These are phyloP conservation scores for Phaethon lepturus DNA, from an alignment of 2,113 vertebrate species.

Conservation along the genomic window DNA sequence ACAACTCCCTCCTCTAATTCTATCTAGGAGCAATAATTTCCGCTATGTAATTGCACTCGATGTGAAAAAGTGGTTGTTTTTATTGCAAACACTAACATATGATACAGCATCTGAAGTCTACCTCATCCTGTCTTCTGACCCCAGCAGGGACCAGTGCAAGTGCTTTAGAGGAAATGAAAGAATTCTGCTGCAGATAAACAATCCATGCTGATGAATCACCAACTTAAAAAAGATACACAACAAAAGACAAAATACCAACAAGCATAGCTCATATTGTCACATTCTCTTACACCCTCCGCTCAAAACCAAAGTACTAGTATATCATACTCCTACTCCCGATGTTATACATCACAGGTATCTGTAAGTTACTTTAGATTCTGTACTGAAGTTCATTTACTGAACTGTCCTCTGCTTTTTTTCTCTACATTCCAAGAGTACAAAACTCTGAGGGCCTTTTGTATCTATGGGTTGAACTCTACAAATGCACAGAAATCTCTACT, in stretches of 20 bases:
- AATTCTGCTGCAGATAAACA: neutral
- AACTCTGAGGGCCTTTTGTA: neutral
- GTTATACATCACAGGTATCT: neutral
- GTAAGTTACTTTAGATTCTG: neutral
- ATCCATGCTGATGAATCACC: accelerated
- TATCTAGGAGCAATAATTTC: neutral
- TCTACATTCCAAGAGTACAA: neutral
- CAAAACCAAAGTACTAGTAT: neutral
- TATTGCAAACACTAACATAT: neutral
- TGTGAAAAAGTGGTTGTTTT: neutral
- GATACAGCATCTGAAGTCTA: neutral
- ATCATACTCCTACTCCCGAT: neutral
- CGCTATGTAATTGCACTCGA: neutral
- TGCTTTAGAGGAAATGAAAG: neutral
- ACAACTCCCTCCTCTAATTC: neutral
- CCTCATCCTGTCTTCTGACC: neutral
- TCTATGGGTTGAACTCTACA: neutral
- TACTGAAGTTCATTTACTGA: neutral
- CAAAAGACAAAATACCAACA: neutral
- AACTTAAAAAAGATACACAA: neutral
- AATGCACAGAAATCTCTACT: neutral
- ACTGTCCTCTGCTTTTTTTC: neutral
- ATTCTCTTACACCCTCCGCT: neutral
- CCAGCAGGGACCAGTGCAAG: neutral
- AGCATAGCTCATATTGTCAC: neutral